Evolutionary conservation across 2,888 invertebrate genomes (phyloP), one percentile per base, ranked within the genome.

Genomic region (Dioctria rufipes): DNA sequence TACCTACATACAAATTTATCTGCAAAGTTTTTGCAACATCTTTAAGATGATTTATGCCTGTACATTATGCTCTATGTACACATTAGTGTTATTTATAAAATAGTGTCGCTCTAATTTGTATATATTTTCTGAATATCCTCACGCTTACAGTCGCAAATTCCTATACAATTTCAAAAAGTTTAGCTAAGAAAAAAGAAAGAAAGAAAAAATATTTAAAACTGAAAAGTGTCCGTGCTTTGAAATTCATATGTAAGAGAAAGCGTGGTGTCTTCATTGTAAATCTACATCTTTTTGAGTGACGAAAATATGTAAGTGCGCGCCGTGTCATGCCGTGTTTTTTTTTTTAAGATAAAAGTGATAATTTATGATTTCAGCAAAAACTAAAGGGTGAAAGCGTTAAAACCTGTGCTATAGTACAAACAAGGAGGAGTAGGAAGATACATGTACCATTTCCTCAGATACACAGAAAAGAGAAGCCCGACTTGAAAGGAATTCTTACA

Each of bases 41-140:
- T 25, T 25, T 25, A 25, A 25, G 25, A 42, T 65, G 65, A 65
- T 65, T 65, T 65, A 65, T 65, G 42, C 2, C 39, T 5, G 65
- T 40, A 42, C 65, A 65, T 42, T 25, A 25, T 25, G 25, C 25
- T 25, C 25, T 25, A 65, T 65, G 65, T 65, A 65, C 63, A 63
- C 40, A 67, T 67, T 67, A 67, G 67, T 67, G 69, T 71, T 71
- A 54, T 71, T 71, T 71, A 51, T 54, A 71, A 71, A 71, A 71
- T 71, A 71, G 71, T 71, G 71, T 54, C 71, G 40, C 11, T 8
- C 46, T 6, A 8, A 46, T 46, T 46, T 5, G 25, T 25, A 25
- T 25, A 25, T 25, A 25, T 0, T n/a, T n/a, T 25, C 25, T 25
- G 25, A 25, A 1, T 1, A 25, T 25, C 25, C 25, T 2, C 25